A percentile compares a stretch with the other conserved stretches of the same genome.
Evolutionary conservation across 2,888 invertebrate species (phyloP).

Genomic region (Cyrtodaria siliqua): DNA sequence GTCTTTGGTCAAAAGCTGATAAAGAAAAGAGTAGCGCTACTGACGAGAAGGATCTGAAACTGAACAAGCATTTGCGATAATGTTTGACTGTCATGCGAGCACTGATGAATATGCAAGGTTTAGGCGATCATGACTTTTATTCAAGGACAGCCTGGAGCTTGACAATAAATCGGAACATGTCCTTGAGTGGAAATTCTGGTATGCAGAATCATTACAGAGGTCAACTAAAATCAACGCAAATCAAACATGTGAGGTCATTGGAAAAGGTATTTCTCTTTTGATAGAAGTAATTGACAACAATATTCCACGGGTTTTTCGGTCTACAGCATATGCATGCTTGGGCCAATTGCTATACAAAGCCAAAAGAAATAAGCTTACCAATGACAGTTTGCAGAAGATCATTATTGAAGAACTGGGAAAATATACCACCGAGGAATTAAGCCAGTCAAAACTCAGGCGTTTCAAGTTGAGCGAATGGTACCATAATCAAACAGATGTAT

Average conservation of each 20-base stretch:
- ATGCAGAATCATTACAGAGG: slow-evolving; percentile 3
- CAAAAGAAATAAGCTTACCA: neutral
- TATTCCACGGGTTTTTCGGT: neutral
- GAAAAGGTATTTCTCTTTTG: neutral
- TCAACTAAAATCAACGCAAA: neutral
- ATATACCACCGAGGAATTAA: too few species aligned
- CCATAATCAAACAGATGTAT: neutral
- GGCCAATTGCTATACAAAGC: neutral
- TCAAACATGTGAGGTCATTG: neutral
- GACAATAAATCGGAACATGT: neutral
- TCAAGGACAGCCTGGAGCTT: neutral
- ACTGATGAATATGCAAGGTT: neutral
- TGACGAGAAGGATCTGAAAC: neutral
- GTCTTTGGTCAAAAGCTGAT: slow-evolving; percentile 1
- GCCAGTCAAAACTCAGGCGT: too few species aligned
- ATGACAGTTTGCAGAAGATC: too few species aligned
- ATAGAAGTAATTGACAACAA: neutral
- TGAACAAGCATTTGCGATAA: slow-evolving; percentile 19
- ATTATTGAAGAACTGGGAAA: too few species aligned
- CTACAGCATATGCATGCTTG: neutral
- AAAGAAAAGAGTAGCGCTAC: neutral
- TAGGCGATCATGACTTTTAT: neutral
- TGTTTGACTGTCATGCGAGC: slow-evolving; percentile 6
- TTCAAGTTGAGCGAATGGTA: neutral
- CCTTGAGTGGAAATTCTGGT: slow-evolving; percentile 15